Conservation (phyloP, 2,113 vertebrate genomes). For the Grantiella picta region DNA sequence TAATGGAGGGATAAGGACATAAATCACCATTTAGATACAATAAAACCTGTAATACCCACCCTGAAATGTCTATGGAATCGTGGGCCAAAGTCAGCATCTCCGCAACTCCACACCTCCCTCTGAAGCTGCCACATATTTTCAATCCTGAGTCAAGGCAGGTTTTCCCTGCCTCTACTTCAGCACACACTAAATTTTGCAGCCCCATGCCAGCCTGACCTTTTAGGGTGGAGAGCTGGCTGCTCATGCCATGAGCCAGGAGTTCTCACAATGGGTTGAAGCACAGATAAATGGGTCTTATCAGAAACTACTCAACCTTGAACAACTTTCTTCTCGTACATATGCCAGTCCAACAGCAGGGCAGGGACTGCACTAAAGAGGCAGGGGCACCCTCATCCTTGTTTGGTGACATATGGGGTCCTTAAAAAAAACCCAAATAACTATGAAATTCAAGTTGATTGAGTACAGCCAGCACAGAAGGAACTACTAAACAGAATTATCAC, state of each 20-base stretch:
- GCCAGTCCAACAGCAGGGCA: neutral
- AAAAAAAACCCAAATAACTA: neutral
- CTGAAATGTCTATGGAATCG: neutral
- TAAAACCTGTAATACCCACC: constrained; percentile 37
- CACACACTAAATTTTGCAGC: neutral
- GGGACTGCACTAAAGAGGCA: neutral
- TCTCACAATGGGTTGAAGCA: constrained; percentile 1
- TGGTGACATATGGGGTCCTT: neutral
- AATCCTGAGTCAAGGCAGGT: neutral
- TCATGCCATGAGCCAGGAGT: neutral
- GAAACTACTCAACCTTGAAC: constrained; percentile 40
- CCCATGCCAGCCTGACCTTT: neutral
- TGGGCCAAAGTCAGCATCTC: neutral
- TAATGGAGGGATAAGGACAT: constrained; percentile 72
- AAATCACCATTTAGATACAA: constrained; percentile 72
- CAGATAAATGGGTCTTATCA: constrained; percentile 46
- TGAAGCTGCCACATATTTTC: neutral
- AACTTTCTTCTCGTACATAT: neutral
- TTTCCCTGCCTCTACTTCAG: neutral
- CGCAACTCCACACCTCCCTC: neutral
- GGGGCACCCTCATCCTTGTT: neutral
- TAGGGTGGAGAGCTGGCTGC: neutral
- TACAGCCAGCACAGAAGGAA: neutral
- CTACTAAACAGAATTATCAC: neutral
- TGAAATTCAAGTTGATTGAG: neutral